Conservation (phyloP, 2,888 invertebrate genomes). For the Pollenia angustigena region DNA sequence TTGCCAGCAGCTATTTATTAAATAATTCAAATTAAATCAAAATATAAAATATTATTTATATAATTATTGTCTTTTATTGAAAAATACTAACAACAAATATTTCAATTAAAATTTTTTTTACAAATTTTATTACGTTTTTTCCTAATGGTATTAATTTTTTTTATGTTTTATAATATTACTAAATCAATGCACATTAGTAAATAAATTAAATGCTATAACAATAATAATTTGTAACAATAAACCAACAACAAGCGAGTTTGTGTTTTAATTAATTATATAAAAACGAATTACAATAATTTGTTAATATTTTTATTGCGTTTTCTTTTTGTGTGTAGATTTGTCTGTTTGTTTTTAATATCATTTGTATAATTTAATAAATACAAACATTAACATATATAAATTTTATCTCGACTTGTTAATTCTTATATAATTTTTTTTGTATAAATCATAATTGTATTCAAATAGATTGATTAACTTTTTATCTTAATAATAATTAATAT, state of each 20-base stretch:
- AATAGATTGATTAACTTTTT: constrained; percentile 4
- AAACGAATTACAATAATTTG: constrained; percentile 6
- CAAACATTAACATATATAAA: background rate
- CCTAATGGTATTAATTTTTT: background rate
- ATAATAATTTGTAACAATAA: constrained; percentile 31
- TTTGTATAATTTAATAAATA: constrained; percentile 27
- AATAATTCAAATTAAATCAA: constrained; percentile 26
- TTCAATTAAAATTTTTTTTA: constrained; percentile 33
- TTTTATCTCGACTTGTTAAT: constrained; percentile 1
- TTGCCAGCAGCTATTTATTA: background rate
- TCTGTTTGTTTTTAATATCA: constrained; percentile 45
- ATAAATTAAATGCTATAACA: constrained; percentile 70
- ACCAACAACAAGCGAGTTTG: constrained; percentile 59
- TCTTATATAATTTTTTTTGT: background rate
- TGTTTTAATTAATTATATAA: constrained; percentile 29
- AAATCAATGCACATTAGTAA: constrained; percentile 50
- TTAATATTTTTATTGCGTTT: background rate
- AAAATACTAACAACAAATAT: constrained; percentile 61
- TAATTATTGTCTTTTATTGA: constrained; percentile 71
- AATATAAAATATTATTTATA: constrained; percentile 26
- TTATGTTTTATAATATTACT: constrained; percentile 8
- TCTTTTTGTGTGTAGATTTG: background rate
- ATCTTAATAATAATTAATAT: constrained; percentile 11
- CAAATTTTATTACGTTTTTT: constrained; percentile 36
- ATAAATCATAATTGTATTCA: constrained; percentile 12